Evolutionary conservation across 2,888 invertebrate genomes (phyloP).

Genomic region (Pantelozetes paolii): DNA sequence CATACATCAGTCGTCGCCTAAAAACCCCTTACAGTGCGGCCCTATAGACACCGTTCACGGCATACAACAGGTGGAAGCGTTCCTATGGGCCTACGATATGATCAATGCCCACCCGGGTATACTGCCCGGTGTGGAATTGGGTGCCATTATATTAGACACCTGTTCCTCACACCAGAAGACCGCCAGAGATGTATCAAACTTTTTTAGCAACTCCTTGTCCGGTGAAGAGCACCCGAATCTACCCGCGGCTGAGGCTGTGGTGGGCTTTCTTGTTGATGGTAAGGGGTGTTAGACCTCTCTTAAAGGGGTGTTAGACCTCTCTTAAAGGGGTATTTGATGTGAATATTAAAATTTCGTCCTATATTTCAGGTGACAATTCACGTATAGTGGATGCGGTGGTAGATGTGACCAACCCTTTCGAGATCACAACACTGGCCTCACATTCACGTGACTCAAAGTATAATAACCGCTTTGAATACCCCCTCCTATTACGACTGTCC

Average conservation of each 20-base stretch:
- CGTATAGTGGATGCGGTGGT: conserved; percentile 45
- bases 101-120: conserved; percentile 48
- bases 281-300: not conserved
- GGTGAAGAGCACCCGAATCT: conserved; percentile 40
- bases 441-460: conserved; percentile 49
- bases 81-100: conserved; percentile 52
- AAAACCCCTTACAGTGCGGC: conserved; percentile 50
- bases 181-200: conserved; percentile 46
- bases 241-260: conserved; percentile 43
- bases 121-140: conserved; percentile 49
- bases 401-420: conserved; percentile 46
- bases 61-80: conserved; percentile 52
- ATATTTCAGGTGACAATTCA: conserved; percentile 21
- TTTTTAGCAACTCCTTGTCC: conserved; percentile 46
- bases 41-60: conserved; percentile 48
- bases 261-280: conserved; percentile 44
- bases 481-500: conserved; percentile 49
- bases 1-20: conserved; percentile 51
- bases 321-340: no score
- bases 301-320: no score
- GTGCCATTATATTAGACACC: conserved; percentile 49
- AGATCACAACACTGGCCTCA: conserved; percentile 44
- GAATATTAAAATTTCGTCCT: no score
- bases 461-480: conserved; percentile 48
- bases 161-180: conserved; percentile 49